A percentile compares a stretch with the other conserved stretches of the same genome.
Evolutionary conservation across 2,113 vertebrate genomes (phyloP).

Genomic region (Cavia porcellus): DNA sequence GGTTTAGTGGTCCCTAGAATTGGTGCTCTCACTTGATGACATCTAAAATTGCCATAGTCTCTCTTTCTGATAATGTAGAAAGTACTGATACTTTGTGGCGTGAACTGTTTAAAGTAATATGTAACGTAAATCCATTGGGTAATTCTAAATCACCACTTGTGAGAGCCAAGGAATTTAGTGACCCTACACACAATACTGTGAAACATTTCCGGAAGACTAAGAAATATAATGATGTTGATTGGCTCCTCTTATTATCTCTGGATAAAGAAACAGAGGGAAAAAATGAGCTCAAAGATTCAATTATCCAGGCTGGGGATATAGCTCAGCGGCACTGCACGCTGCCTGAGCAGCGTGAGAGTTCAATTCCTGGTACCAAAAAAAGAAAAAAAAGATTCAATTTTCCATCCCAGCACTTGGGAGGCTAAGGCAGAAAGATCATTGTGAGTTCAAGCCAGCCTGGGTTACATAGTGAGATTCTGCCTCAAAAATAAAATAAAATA

Average conservation of each 20-base stretch:
- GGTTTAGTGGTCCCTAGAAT: neutral
- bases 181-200: neutral
- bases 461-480: neutral
- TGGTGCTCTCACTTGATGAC: neutral
- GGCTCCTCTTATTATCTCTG: neutral
- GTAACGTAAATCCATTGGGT: neutral
- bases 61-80: neutral
- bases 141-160: neutral
- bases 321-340: too few species aligned
- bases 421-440: too few species aligned
- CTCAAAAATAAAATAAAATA: neutral
- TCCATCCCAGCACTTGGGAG: too few species aligned
- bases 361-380: too few species aligned
- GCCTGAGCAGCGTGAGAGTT: too few species aligned
- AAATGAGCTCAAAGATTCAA: neutral
- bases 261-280: neutral
- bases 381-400: too few species aligned
- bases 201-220: neutral
- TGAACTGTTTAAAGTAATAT: neutral
- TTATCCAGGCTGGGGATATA: neutral
- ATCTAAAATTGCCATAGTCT: neutral
- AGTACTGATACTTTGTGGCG: neutral
- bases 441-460: too few species aligned
- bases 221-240: neutral
- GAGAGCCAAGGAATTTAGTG: neutral